Base-by-base conservation (phyloP, 2,888 invertebrate species). In the Lepeophtheirus nordmannii region DNA sequence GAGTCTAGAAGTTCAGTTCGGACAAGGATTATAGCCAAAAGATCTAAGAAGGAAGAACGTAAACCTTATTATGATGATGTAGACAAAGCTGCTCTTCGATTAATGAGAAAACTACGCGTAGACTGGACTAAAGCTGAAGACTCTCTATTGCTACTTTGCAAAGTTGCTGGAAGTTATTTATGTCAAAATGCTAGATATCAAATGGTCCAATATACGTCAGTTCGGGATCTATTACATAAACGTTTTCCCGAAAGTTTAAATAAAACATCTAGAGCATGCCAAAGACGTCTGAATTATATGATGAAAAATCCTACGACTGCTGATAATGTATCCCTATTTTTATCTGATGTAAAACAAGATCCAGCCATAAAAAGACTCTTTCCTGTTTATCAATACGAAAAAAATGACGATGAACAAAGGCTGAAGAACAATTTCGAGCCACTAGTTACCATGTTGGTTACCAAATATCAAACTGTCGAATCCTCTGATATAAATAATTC, bases 191-290 rank as follows among this genome's bases (percentile, higher is more conserved):
- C 73, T 1, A 74, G 76, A 9, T 76, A 76, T 62, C 76, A 78
- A 62, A 69, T 70, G 67, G 68, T 71, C 39, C 68, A 70, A 40
- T 71, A 70, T 58, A 68, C 69, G 20, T 67, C 70, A 40, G 70
- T 75, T 7, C 69, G 75, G 14, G 74, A 75, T 69, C 62, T 73
- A 40, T 67, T 75, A 58, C 73, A 74, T 68, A 69, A 72, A 67
- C 69, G 70, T 53, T 70, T 71, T 12, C 72, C 72, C 5, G 70
- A 74, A 59, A 81, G 83, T 1, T 74, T 76, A 38, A 83, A 84
- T 72, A 87, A 87, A 74, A 85, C 86, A 0, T 82, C 84, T 0
- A 75, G 78, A 59, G 83, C 86, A 0, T 84, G 85, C 71, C 81
- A 82, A 70, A 76, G 86, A 12, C 78, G 86, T 20, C 74, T 83